Evolutionary conservation across 1,140 invertebrate species (phyloP).

Genomic region (Zaprionus inermis): DNA sequence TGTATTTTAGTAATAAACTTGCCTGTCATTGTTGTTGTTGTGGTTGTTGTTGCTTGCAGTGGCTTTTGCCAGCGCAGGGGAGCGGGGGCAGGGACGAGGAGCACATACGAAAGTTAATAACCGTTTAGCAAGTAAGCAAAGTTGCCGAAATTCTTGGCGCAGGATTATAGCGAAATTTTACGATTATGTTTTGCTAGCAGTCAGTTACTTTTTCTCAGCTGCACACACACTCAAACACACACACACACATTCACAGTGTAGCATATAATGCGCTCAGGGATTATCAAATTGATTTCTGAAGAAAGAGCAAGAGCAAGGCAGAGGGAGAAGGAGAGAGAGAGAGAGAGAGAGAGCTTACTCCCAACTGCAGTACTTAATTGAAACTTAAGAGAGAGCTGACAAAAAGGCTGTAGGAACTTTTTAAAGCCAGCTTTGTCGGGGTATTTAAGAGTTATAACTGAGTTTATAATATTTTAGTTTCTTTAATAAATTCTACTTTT

Average conservation of each 20-base stretch:
- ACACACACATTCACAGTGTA: not conserved
- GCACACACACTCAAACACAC: conserved; percentile 4
- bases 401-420: no score
- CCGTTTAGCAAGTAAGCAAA: conserved; percentile 69
- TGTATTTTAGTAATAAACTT: conserved; percentile 73
- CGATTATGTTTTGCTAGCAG: conserved; percentile 52
- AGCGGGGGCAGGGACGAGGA: not conserved
- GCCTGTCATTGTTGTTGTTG: conserved; percentile 50
- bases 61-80: conserved; percentile 1
- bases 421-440: not conserved
- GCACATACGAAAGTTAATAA: conserved; percentile 78
- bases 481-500: no score
- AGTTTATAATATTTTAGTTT: no score
- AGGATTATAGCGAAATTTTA: conserved; percentile 48
- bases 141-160: conserved; percentile 39
- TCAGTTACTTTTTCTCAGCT: conserved; percentile 28
- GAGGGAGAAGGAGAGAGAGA: no score
- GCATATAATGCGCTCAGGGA: conserved; percentile 31
- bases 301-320: no score
- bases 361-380: not conserved
- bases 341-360: not conserved
- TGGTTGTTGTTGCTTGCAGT: conserved; percentile 32
- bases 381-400: not conserved
- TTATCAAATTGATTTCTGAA: conserved; percentile 56
- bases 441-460: no score